These are phyloP conservation scores for Antechinus stuartii DNA, from an alignment of 2,113 vertebrate species.

Conservation along the genomic window DNA sequence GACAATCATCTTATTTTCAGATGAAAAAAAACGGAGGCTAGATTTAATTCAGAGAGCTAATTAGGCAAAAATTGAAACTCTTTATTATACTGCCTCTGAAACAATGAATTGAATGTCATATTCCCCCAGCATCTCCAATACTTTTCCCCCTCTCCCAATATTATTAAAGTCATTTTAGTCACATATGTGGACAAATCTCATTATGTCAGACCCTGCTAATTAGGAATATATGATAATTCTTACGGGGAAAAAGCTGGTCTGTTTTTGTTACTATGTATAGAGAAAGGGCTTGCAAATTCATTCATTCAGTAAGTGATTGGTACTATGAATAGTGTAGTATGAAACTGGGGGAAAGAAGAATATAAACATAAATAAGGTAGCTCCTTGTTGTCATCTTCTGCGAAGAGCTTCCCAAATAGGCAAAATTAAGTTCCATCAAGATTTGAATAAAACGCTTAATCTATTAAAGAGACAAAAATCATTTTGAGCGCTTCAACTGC, in stretches of 20 bases:
- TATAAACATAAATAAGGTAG: background rate
- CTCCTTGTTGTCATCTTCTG: background rate
- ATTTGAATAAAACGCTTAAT: background rate
- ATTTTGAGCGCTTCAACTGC: background rate
- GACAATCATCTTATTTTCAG: background rate
- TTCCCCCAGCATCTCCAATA: rapidly evolving
- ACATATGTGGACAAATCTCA: rapidly evolving
- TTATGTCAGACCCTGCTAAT: background rate
- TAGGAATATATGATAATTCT: background rate
- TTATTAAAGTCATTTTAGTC: rapidly evolving
- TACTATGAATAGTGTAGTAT: background rate
- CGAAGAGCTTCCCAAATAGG: background rate
- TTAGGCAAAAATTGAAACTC: background rate
- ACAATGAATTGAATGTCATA: background rate
- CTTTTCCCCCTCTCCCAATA: background rate
- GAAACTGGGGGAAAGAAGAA: background rate
- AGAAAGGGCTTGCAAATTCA: background rate
- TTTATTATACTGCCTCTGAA: background rate
- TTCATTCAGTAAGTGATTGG: background rate
- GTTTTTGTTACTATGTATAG: background rate
- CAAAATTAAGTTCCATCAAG: background rate
- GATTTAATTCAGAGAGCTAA: background rate
- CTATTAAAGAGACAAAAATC: background rate
- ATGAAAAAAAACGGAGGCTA: background rate
- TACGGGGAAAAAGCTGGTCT: background rate